A percentile compares a stretch with the other conserved stretches of the same genome.
Conservation (phyloP, 2,113 vertebrate genomes). For the Aldabrachelys gigantea region DNA sequence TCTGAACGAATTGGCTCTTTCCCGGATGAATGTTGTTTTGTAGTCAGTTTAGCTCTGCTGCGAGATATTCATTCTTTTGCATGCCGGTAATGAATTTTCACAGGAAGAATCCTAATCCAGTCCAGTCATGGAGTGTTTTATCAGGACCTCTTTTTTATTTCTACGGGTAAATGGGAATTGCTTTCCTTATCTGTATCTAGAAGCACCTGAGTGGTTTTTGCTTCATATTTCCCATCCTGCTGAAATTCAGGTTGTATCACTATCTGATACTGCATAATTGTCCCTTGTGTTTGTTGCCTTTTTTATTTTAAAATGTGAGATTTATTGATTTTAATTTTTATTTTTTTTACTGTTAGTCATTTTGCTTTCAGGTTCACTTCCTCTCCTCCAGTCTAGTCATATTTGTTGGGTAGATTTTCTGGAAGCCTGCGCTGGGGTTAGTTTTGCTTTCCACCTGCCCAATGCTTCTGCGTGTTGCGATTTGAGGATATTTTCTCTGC, state of each 20-base stretch:
- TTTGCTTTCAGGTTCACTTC: conserved; percentile 52
- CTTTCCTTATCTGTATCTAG: conserved; percentile 37
- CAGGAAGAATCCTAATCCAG: conserved; percentile 67
- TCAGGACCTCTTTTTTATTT: conserved; percentile 55
- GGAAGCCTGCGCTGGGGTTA: conserved; percentile 39
- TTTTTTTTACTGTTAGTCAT: background rate
- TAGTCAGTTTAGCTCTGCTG: conserved; percentile 30
- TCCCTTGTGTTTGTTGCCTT: conserved; percentile 35
- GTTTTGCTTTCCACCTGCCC: conserved; percentile 44
- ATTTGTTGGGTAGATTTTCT: background rate
- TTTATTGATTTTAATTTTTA: background rate
- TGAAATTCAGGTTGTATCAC: conserved; percentile 38
- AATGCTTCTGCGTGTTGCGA: conserved; percentile 5
- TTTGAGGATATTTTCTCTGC: conserved; percentile 22
- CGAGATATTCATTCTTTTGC: conserved; percentile 50
- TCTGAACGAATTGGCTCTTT: conserved; percentile 30
- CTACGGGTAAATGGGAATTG: conserved; percentile 52
- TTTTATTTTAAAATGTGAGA: conserved; percentile 48
- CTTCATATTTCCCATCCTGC: conserved; percentile 38
- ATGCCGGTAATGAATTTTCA: conserved; percentile 70
- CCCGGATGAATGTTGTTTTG: conserved; percentile 63
- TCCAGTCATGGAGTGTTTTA: conserved; percentile 55
- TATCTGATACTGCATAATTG: conserved; percentile 39
- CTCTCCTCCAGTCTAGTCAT: background rate
- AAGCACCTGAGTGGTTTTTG: conserved; percentile 39